phyloP scores from a whole-genome alignment of 2,888 invertebrate genomes.

The Microplitis manilae region DNA sequence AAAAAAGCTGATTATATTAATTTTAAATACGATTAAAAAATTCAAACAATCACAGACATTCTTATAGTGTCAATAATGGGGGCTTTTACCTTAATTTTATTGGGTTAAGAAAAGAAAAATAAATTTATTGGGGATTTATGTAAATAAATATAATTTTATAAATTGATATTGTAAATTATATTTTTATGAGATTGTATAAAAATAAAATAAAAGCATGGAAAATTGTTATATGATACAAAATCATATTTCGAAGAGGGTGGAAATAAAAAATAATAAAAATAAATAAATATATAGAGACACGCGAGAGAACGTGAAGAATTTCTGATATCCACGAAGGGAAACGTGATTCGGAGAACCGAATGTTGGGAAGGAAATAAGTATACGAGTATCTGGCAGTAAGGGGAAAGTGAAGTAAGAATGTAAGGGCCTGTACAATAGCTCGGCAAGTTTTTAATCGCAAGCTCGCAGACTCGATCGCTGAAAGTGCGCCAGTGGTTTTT shows the following conservation, averaged over 20 bases:
- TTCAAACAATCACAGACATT: too few species aligned
- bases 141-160: not conserved
- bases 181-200: not conserved
- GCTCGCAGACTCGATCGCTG: slow-evolving; percentile 16
- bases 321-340: slow-evolving; percentile 28
- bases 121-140: not conserved
- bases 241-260: slow-evolving; percentile 11
- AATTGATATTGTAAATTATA: not conserved
- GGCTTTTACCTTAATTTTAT: too few species aligned
- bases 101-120: not conserved
- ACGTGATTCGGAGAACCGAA: slow-evolving; percentile 26
- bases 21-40: too few species aligned
- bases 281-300: not conserved
- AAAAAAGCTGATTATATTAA: too few species aligned
- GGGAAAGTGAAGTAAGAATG: not conserved
- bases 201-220: not conserved
- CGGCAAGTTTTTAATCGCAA: slow-evolving; percentile 32
- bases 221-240: slow-evolving; percentile 3
- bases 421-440: slow-evolving; percentile 10
- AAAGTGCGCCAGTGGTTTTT: slow-evolving; percentile 7
- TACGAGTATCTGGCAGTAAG: slow-evolving; percentile 1
- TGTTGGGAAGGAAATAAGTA: slow-evolving; percentile 12
- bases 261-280: slow-evolving; percentile 10
- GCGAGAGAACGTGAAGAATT: slow-evolving; percentile 20
- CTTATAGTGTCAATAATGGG: too few species aligned